Percentiles rank a stretch among this genome's conserved stretches.
Conservation (phyloP, 92 coral and sea anemone species). For the Chrysogorgia sp. region DNA sequence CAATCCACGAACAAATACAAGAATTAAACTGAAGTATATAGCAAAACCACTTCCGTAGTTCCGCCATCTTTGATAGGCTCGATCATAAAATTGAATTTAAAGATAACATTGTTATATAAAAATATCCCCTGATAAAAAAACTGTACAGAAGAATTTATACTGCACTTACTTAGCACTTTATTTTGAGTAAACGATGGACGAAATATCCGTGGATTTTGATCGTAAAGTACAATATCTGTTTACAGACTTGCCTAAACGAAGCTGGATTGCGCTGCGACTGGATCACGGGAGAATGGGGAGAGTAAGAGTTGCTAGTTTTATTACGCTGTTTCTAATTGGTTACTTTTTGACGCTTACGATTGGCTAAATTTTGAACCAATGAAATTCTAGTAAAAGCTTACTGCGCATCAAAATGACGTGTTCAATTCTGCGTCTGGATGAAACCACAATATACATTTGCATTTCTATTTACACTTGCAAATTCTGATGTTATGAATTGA, state of each 20-base stretch:
- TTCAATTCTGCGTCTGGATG: no score
- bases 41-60: neutral
- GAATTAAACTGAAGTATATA: neutral
- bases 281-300: neutral
- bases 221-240: neutral
- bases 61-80: slow-evolving; percentile 10
- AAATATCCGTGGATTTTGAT: neutral
- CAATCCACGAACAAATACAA: neutral
- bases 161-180: neutral
- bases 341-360: no score
- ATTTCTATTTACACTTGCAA: no score
- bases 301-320: no score
- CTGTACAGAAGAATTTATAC: neutral
- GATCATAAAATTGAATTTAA: neutral
- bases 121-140: neutral
- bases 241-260: neutral
- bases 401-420: no score
- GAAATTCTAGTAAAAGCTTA: no score
- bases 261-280: neutral
- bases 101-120: neutral
- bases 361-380: no score
- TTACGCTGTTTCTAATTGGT: no score
- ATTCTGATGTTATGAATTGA: no score
- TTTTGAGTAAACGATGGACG: neutral
- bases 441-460: no score